These are phyloP conservation scores for Cavia aperea DNA, from an alignment of 2,113 vertebrate genomes.

Conservation along the genomic window DNA sequence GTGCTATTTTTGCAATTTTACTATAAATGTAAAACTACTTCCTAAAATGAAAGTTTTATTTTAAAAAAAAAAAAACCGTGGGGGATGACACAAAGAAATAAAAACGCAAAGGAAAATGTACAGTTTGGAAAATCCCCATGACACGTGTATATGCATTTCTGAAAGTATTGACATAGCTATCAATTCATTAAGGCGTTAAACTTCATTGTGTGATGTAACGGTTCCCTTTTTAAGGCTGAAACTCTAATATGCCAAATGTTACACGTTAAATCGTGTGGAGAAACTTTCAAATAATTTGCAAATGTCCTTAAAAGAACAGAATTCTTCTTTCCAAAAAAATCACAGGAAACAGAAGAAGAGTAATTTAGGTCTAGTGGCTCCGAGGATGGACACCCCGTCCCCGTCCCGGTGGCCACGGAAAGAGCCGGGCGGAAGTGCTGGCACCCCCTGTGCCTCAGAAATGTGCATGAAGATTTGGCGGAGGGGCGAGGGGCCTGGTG, in stretches of 20 bases:
- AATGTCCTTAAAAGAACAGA: neutral
- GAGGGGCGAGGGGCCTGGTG: neutral
- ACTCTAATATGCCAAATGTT: neutral
- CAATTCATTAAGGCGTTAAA: neutral
- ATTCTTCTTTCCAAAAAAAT: neutral
- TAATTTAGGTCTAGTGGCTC: too few species aligned
- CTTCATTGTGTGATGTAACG: neutral
- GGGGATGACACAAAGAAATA: neutral
- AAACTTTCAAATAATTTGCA: slow-evolving; percentile 19
- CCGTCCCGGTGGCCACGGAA: fast-evolving
- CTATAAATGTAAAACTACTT: neutral
- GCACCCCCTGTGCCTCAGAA: too few species aligned
- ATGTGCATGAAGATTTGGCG: neutral
- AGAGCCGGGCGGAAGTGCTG: too few species aligned
- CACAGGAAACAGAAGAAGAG: neutral
- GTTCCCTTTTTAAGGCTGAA: neutral
- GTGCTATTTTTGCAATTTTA: neutral
- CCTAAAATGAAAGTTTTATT: neutral
- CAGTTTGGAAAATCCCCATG: neutral
- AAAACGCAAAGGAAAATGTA: neutral
- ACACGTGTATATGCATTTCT: neutral
- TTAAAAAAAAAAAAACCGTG: neutral
- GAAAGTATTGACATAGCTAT: neutral
- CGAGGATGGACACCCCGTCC: too few species aligned
- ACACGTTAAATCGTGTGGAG: neutral